These are phyloP conservation scores for Equus przewalskii DNA, from an alignment of 2,113 vertebrate species.

Conservation along the genomic window DNA sequence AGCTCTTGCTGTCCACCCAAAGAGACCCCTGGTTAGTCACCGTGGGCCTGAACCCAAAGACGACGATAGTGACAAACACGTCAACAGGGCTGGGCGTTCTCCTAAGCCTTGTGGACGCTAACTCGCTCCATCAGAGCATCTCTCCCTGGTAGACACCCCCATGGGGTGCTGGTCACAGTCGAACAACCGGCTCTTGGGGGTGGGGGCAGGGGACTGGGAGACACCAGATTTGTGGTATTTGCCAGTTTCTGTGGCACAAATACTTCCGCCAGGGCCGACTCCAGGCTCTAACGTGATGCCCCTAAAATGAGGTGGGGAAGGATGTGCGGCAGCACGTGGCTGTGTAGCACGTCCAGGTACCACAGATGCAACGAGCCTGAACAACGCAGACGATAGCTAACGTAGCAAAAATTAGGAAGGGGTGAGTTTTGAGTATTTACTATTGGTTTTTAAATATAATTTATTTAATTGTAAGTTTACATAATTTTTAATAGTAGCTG, in stretches of 20 bases:
- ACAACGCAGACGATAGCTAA: background rate
- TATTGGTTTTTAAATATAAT: background rate
- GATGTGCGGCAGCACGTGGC: fast-evolving
- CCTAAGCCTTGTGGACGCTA: background rate
- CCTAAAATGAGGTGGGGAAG: background rate
- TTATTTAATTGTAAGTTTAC: conserved; percentile 7
- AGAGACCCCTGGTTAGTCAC: background rate
- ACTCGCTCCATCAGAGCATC: background rate
- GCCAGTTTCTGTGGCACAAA: background rate
- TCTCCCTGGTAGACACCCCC: background rate
- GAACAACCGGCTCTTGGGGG: background rate
- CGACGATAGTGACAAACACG: fast-evolving
- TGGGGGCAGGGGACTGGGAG: background rate
- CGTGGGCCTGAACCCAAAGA: background rate
- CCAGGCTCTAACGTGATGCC: background rate
- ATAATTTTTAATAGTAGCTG: background rate
- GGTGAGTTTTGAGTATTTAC: background rate
- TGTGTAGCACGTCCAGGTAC: no score
- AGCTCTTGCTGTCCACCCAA: background rate
- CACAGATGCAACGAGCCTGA: background rate
- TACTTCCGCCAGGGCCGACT: background rate
- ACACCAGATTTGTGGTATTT: background rate
- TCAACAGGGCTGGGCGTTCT: background rate
- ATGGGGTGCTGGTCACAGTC: background rate
- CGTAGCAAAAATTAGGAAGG: background rate